phyloP scores from a whole-genome alignment of 2,113 vertebrate genomes.

The Dasyornis broadbenti region DNA sequence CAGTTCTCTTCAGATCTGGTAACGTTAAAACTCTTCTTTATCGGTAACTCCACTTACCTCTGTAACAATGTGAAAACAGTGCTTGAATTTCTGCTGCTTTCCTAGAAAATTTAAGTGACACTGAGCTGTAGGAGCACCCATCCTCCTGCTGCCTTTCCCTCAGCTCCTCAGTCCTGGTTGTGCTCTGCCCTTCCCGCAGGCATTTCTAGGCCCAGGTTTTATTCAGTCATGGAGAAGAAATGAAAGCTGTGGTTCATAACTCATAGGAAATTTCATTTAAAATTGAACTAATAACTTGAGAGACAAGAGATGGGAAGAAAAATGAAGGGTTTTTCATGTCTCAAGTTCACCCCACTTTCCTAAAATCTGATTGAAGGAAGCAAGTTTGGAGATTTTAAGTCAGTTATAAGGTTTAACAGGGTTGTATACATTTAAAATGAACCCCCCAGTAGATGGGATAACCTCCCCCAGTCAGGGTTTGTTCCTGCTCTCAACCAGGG shows the following conservation, averaged over 20 bases:
- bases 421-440: background rate
- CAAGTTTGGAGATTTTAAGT: background rate
- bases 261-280: background rate
- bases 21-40: background rate
- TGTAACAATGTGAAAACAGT: background rate
- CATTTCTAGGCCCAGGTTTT: background rate
- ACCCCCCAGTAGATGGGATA: background rate
- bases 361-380: background rate
- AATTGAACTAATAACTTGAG: background rate
- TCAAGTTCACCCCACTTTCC: background rate
- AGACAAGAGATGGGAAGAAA: background rate
- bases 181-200: background rate
- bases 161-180: background rate
- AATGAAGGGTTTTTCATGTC: background rate
- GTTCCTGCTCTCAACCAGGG: background rate
- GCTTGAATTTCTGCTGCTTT: background rate
- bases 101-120: background rate
- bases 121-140: background rate
- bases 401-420: background rate
- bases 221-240: background rate
- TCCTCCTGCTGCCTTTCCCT: background rate
- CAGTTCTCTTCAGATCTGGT: background rate
- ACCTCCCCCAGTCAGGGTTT: background rate
- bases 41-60: constrained; percentile 5
- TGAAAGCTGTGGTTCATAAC: background rate